These are phyloP conservation scores for Acanthaster planci DNA, from an alignment of 35 echinoderm and acorn worm genomes.

Conservation along the genomic window DNA sequence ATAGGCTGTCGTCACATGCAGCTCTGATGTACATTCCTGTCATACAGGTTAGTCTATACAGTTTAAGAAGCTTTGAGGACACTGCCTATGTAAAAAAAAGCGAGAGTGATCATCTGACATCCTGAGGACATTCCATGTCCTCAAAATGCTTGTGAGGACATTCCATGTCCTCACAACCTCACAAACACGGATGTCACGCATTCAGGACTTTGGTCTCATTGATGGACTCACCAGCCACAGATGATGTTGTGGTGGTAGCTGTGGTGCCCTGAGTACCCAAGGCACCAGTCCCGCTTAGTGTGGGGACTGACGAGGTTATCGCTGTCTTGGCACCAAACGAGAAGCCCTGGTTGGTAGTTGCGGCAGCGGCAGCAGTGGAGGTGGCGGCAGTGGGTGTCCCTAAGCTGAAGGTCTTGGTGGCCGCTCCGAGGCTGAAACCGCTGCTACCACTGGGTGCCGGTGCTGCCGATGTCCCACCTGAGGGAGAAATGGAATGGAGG, in stretches of 20 bases:
- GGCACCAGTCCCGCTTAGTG: neutral
- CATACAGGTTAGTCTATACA: no score
- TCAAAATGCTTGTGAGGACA: no score
- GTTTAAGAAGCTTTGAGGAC: no score
- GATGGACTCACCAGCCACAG: neutral
- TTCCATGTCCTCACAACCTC: no score
- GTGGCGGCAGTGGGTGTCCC: conserved; percentile 22
- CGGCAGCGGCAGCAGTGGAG: neutral
- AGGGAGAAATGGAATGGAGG: no score
- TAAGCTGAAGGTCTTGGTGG: neutral
- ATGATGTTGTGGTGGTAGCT: neutral
- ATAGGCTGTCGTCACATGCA: no score
- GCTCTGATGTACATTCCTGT: no score
- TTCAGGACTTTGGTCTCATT: neutral
- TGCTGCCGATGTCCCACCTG: no score
- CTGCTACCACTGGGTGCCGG: neutral
- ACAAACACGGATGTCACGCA: neutral
- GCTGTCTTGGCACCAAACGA: conserved; percentile 25
- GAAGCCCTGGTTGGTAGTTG: conserved; percentile 10
- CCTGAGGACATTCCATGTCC: no score
- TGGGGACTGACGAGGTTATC: neutral
- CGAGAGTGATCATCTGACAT: no score
- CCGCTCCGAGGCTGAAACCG: neutral
- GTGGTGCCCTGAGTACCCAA: no score
- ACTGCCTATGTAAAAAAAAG: no score